Percentiles rank a stretch among this genome's conserved stretches.
phyloP scores from a whole-genome alignment of 2,113 vertebrate species.

The Anoura caudifer region DNA sequence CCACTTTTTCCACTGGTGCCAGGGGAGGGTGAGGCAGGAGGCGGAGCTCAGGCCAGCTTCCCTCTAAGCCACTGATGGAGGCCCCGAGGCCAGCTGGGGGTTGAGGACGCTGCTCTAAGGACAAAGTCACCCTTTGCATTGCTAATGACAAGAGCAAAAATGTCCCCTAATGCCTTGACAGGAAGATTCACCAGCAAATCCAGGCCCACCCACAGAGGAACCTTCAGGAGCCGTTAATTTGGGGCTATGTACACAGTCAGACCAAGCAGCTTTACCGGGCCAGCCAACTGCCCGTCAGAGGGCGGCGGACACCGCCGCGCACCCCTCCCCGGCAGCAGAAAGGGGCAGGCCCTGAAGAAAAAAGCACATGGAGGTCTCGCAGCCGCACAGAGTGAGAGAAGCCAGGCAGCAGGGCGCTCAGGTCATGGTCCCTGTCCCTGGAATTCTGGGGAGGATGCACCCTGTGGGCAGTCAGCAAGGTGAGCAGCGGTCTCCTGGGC shows the following conservation, averaged over 20 bases:
- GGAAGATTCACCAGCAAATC: neutral
- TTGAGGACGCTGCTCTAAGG: too few relatives aligned
- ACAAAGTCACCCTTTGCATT: accelerated
- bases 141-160: neutral
- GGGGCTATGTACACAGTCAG: accelerated
- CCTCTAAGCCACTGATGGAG: too few relatives aligned
- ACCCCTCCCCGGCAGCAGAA: accelerated
- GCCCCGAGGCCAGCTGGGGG: too few relatives aligned
- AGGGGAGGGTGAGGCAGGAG: too few relatives aligned
- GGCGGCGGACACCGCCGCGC: neutral
- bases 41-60: too few relatives aligned
- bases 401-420: neutral
- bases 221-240: too few relatives aligned
- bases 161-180: neutral
- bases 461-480: neutral
- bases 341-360: accelerated
- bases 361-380: accelerated
- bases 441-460: accelerated
- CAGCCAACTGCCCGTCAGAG: neutral
- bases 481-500: accelerated
- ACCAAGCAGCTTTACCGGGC: too few relatives aligned
- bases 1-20: too few relatives aligned
- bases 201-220: neutral
- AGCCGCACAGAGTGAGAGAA: accelerated
- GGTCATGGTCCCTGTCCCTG: accelerated